Evolutionary conservation across 1,140 invertebrate genomes (phyloP), one percentile per base, ranked within the genome.

Genomic region (Cydia fagiglandana): DNA sequence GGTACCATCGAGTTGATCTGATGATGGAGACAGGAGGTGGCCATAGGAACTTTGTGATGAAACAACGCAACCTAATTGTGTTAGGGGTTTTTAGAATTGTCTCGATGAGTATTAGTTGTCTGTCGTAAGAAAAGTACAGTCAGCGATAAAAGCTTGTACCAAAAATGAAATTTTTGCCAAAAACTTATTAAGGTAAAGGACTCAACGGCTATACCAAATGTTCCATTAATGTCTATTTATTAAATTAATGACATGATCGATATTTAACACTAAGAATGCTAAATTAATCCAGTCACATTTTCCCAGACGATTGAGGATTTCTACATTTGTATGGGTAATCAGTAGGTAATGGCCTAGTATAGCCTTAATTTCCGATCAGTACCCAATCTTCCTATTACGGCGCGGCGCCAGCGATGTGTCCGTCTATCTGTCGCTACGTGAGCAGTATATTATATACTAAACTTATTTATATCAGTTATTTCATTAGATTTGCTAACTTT

Each of bases 351-450:
- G 15, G n/a, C 53, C 53, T 34, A 34, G 64, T 38, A 82, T 79
- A 79, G 80, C 81, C 84, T 86, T 84, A 85, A 87, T 84, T 87
- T 86, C 81, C 78, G 80, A 84, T 84, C 82, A 76, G 78, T 82
- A 88, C 81, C 73, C 68, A 64, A 28, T 73, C 66, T 34, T 78
- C 80, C 75, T 68, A 74, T 78, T 82, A 81, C 68, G 83, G 76
- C 17, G 73, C 76, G 84, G 83, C 84, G 84, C 84, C 84, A 75
- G 47, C 56, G 75, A 64, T 61, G 50, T 20, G 56, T 13, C 76
- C 70, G 76, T 84, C 78, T 66, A 38, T 66, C 50, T 34, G 28
- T 70, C 56, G 38, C 50, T 79, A 76, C 78, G 78, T 79, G 78
- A 53, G 7, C 4, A 12, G 78, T 41, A 41, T 41, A 41, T 15